Conservation (phyloP, 2,113 vertebrate species). For the Carlito syrichta region DNA sequence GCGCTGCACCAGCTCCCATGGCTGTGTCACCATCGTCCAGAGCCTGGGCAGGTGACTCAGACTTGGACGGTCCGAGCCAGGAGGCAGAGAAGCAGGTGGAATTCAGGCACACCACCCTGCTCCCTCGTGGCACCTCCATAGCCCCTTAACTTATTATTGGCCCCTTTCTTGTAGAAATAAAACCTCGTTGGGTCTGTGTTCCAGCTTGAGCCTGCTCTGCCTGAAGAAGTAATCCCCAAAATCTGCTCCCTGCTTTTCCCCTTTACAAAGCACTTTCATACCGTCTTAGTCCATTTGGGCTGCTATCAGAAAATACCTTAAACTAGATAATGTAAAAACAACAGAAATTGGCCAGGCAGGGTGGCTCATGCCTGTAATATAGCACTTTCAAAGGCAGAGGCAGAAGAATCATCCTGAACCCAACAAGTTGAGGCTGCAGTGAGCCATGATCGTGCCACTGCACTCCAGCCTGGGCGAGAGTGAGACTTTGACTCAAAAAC, state of each 20-base stretch:
- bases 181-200: constrained; percentile 7
- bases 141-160: not conserved
- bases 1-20: constrained; percentile 84
- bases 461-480: too few relatives aligned
- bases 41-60: constrained; percentile 66
- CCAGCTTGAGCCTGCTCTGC: not conserved
- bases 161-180: constrained; percentile 53
- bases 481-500: too few relatives aligned
- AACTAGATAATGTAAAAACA: not conserved
- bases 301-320: not conserved
- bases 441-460: too few relatives aligned
- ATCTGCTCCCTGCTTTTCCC: not conserved
- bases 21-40: constrained; percentile 86
- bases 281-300: not conserved
- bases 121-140: not conserved
- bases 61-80: not conserved
- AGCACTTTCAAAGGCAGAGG: too few relatives aligned
- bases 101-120: not conserved
- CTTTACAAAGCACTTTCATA: not conserved
- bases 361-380: too few relatives aligned
- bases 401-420: too few relatives aligned
- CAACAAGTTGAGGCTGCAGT: too few relatives aligned
- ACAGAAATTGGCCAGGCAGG: too few relatives aligned
- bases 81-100: not conserved
- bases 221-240: not conserved